Evolutionary conservation across 2,888 invertebrate species (phyloP), one percentile per base, ranked within the genome.

Genomic region (Ceratothoa steindachneri): DNA sequence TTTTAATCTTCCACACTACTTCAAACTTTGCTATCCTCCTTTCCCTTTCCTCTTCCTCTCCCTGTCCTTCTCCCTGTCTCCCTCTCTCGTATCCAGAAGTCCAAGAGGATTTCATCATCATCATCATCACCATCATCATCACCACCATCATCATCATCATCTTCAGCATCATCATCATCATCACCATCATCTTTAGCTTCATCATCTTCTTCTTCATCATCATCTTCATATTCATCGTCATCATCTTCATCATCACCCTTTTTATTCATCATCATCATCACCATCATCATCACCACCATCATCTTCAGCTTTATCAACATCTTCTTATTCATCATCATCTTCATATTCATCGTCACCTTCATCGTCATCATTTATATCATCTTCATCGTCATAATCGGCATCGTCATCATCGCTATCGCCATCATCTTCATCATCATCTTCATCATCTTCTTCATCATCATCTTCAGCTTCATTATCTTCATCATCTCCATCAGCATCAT

Each of bases 221-320:
- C n/a, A n/a, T n/a, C n/a, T n/a, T n/a, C n/a, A n/a, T n/a, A n/a
- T n/a, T n/a, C n/a, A n/a, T n/a, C 70, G 55, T 24, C 60, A 70
- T 60, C 60, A 7, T 70, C 69, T 53, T 27, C 71, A 66, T 24
- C 66, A 71, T 3, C 22, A 71, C n/a, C n/a, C n/a, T n/a, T n/a
- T n/a, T n/a, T n/a, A n/a, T n/a, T 30, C 71, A 65, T 7, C 51
- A 24, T 24, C 41, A 71, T 9, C 71, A 64, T 1, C 31, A 71
- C 27, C 65, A 71, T 1, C 2, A 66, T 60, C 65, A 64, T 30
- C 41, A 7, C 5, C 31, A n/a, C 22, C 68, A 68, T 68, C 68
- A 68, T 68, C 30, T 30, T 68, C 68, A 41, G 15, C 41, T n/a
- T 22, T 30, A 68, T 30, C 68, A 30, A n/a, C 68, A 31, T 41